These are phyloP conservation scores for Sinonovacula constricta DNA, from an alignment of 1,140 invertebrate genomes.

Conservation along the genomic window DNA sequence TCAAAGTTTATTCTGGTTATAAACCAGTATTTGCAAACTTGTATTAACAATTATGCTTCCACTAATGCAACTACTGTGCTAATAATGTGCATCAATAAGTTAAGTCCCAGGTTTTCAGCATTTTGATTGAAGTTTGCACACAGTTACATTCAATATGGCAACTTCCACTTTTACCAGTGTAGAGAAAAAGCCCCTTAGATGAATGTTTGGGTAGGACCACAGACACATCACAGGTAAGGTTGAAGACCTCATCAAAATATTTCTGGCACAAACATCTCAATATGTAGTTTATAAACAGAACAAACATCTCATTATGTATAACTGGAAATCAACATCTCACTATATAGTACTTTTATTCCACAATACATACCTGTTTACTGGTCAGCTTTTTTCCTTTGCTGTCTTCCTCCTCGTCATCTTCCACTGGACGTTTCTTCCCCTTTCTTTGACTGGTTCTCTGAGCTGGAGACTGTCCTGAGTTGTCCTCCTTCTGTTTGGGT, in stretches of 20 bases:
- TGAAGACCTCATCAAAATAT: too few species aligned
- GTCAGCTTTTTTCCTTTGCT: slow-evolving; percentile 55
- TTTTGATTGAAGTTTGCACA: too few species aligned
- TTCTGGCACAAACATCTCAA: neutral
- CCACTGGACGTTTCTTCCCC: slow-evolving; percentile 30
- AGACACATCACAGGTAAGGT: too few species aligned
- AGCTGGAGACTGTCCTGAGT: slow-evolving; percentile 2
- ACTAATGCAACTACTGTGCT: too few species aligned
- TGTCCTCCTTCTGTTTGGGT: slow-evolving; percentile 5
- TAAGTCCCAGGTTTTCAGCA: too few species aligned
- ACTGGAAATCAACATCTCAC: neutral
- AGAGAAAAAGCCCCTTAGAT: neutral
- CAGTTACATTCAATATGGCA: too few species aligned
- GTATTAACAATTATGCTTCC: too few species aligned
- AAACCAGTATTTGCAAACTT: too few species aligned
- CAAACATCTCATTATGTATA: neutral
- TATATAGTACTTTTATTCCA: neutral
- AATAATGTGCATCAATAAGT: too few species aligned
- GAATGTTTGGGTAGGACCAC: too few species aligned
- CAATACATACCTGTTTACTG: slow-evolving; percentile 63
- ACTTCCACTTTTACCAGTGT: neutral
- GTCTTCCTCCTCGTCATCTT: slow-evolving; percentile 44
- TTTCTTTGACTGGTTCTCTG: slow-evolving; percentile 10
- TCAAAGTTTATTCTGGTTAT: too few species aligned
- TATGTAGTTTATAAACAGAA: neutral